Base-by-base conservation (phyloP, 2,888 invertebrate species). In the Callyntrura sp. region DNA sequence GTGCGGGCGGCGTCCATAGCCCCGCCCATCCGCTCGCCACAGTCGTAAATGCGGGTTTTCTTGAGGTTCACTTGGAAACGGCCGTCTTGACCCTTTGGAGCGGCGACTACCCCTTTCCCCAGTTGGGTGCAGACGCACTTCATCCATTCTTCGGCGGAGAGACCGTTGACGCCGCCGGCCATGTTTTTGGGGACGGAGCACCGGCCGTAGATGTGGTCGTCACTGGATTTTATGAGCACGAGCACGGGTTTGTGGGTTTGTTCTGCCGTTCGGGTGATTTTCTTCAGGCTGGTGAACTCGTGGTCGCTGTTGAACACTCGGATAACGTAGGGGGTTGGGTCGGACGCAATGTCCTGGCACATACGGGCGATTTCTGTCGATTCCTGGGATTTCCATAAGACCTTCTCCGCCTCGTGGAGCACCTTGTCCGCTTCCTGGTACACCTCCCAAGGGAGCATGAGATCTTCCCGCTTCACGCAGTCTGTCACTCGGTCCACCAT, bases 101-200 rank as follows among this genome's bases (percentile, higher is more conserved):
- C 94, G 5, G 94, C 94, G 25, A 95, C 94, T 48, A 94, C 94
- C 0, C 96, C 95, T n/a, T 95, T 94, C 11, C 93, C 93, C 94
- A 97, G 96, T 91, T 96, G 95, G 0, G 95, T 94, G 78, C 96
- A 95, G 48, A 97, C 95, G 12, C 94, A 94, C 91, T 95, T 95
- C 94, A 97, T 95, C 98, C 98, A 98, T 81, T 95, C 95, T 93
- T 95, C 94, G 0, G 97, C 98, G 78, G 96, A 96, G 94, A 97
- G 97, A 12, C 28, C 60, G 9, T 0, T 23, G n/a, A n/a, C n/a
- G n/a, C n/a, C n/a, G n/a, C 14, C 11, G 14, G n/a, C 2, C 3
- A 23, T 1, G 1, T 35, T 25, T 95, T 96, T 94, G 1, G 97
- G 97, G 81, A 97, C 96, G 91, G 95, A 95, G 94, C 97, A 97